These are phyloP conservation scores for Chlorodrepanis virens DNA, from an alignment of 2,113 vertebrate species.

Conservation along the genomic window DNA sequence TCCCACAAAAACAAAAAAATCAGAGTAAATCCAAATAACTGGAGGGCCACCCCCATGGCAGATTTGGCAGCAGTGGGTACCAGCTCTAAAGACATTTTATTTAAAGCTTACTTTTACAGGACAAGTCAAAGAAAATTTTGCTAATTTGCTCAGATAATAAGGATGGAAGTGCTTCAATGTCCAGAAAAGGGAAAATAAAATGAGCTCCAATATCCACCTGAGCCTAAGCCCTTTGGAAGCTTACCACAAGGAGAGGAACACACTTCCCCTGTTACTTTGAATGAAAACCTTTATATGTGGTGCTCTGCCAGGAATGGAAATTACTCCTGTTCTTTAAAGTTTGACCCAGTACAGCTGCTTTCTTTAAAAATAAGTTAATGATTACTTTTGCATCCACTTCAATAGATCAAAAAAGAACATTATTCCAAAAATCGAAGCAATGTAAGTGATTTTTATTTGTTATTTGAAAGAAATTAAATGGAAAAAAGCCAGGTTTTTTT, in stretches of 20 bases:
- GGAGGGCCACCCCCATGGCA: not conserved
- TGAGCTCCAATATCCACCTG: not conserved
- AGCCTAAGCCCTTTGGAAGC: not conserved
- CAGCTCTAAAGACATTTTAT: not conserved
- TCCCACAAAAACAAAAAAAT: not conserved
- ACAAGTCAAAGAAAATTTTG: slow-evolving; percentile 9
- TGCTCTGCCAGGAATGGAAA: slow-evolving; percentile 1
- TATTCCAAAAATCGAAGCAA: slow-evolving; percentile 38
- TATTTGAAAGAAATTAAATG: slow-evolving; percentile 63
- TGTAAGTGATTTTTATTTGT: slow-evolving; percentile 36
- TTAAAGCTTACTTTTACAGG: not conserved
- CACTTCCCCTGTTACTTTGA: not conserved
- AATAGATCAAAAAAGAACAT: slow-evolving; percentile 3
- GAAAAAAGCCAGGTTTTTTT: slow-evolving; percentile 12
- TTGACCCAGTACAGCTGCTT: slow-evolving; percentile 41
- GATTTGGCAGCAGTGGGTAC: not conserved
- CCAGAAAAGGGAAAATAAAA: slow-evolving; percentile 4
- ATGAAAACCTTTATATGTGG: not conserved
- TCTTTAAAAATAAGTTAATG: slow-evolving; percentile 5
- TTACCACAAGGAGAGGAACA: not conserved
- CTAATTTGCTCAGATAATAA: slow-evolving; percentile 9
- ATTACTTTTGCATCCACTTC: slow-evolving; percentile 34
- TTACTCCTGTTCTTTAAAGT: slow-evolving; percentile 23
- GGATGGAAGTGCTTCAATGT: not conserved
- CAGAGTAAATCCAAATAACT: not conserved